Percentiles rank a stretch among this genome's conserved stretches.
Evolutionary conservation across 2,797 vertebrate genomes (phyloP).

Genomic region (Thaleichthys pacificus): DNA sequence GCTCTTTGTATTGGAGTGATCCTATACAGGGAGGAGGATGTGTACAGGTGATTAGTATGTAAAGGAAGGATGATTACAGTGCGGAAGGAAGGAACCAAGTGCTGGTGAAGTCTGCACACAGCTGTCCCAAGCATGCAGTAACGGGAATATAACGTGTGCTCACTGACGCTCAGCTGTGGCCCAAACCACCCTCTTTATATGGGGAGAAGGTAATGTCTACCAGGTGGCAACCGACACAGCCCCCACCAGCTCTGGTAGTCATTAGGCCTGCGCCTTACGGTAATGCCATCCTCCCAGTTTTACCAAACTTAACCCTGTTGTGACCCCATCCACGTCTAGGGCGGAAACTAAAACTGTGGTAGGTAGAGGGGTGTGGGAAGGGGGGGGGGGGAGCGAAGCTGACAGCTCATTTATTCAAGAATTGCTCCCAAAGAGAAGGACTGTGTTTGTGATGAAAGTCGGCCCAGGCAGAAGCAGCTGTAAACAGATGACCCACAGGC

Average conservation of each 20-base stretch:
- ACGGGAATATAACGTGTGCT: constrained; percentile 18
- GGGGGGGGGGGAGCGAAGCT: constrained; percentile 18
- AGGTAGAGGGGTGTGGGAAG: constrained; percentile 3
- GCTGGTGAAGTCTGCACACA: too few relatives aligned
- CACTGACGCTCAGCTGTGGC: constrained; percentile 22
- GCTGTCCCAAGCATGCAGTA: constrained; percentile 5
- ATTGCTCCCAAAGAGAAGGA: constrained; percentile 16
- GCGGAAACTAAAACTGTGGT: constrained; percentile 12
- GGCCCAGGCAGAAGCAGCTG: background rate
- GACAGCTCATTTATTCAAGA: constrained; percentile 23
- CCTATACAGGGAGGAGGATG: background rate
- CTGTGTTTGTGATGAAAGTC: constrained; percentile 15
- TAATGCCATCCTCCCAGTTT: constrained; percentile 22
- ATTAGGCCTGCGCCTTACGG: constrained; percentile 32
- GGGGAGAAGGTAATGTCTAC: constrained; percentile 33
- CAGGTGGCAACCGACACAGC: constrained; percentile 41
- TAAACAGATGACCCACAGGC: constrained; percentile 24
- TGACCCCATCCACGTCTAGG: constrained; percentile 24
- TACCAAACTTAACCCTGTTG: constrained; percentile 9
- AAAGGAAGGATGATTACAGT: constrained; percentile 32
- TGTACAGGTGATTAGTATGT: constrained; percentile 23
- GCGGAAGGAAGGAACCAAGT: constrained; percentile 18
- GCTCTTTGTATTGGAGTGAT: background rate
- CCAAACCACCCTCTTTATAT: constrained; percentile 24
- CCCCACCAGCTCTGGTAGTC: constrained; percentile 26